Evolutionary conservation across 2,797 vertebrate species (phyloP).

Genomic region (Melanotaenia maccullochi): DNA sequence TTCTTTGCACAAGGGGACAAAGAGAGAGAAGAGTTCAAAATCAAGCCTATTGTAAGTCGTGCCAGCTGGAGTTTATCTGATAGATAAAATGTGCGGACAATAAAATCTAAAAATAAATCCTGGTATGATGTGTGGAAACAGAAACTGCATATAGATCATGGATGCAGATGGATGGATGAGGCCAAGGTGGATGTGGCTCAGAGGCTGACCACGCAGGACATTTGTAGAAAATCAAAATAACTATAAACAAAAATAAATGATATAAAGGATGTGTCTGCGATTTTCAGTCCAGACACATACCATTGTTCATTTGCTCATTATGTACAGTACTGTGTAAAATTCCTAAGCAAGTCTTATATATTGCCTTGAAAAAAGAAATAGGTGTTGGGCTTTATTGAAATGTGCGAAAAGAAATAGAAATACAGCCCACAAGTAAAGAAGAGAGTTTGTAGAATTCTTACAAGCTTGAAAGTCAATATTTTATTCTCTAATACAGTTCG

Average conservation of each 20-base stretch:
- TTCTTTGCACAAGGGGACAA: constrained; percentile 77
- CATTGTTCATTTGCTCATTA: background rate
- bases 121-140: background rate
- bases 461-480: background rate
- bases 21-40: constrained; percentile 71
- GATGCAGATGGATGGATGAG: background rate
- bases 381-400: background rate
- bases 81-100: background rate
- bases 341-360: background rate
- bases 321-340: background rate
- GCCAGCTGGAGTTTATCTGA: constrained; percentile 2
- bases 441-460: background rate
- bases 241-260: background rate
- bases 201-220: background rate
- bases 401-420: background rate
- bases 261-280: background rate
- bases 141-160: background rate
- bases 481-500: background rate
- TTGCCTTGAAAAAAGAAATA: background rate
- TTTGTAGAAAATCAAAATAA: background rate
- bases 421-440: background rate
- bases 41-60: constrained; percentile 67
- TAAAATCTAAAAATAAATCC: background rate
- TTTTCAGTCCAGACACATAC: background rate
- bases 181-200: background rate